A percentile compares a stretch with the other conserved stretches of the same genome.
These are phyloP conservation scores for Holotrichia oblita DNA, from an alignment of 1,140 invertebrate species.

Conservation along the genomic window DNA sequence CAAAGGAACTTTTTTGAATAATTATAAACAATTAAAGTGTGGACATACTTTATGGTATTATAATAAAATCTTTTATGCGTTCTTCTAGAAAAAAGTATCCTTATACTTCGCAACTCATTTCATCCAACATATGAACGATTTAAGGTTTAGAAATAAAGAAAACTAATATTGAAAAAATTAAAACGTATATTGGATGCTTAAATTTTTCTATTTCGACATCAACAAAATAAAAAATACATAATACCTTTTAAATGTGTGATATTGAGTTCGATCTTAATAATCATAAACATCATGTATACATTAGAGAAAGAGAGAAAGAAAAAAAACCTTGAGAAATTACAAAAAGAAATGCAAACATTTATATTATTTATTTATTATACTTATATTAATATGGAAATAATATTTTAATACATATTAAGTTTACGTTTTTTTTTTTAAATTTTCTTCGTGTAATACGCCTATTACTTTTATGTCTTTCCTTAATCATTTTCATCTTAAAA, in stretches of 20 bases:
- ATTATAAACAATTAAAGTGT: too few relatives aligned
- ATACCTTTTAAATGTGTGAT: neutral
- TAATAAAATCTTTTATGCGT: too few relatives aligned
- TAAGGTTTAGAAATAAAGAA: neutral
- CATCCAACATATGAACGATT: too few relatives aligned
- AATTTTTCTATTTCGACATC: neutral
- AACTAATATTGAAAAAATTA: neutral
- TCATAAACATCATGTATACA: neutral
- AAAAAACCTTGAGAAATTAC: neutral
- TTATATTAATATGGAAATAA: neutral
- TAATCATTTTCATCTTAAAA: constrained; percentile 2
- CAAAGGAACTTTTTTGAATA: too few relatives aligned
- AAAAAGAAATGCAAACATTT: constrained; percentile 3
- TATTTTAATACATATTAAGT: constrained; percentile 1
- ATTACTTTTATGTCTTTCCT: neutral
- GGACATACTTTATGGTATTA: too few relatives aligned
- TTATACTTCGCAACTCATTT: too few relatives aligned
- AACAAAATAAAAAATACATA: neutral
- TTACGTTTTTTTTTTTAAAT: neutral
- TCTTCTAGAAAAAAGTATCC: too few relatives aligned
- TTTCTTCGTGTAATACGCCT: too few relatives aligned
- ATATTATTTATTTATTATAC: constrained; percentile 9
- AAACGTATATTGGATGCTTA: neutral
- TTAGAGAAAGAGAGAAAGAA: neutral
- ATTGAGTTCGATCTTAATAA: neutral